Evolutionary conservation across 2,113 vertebrate species (phyloP), one percentile per base, ranked within the genome.

Genomic region (Upupa epops): DNA sequence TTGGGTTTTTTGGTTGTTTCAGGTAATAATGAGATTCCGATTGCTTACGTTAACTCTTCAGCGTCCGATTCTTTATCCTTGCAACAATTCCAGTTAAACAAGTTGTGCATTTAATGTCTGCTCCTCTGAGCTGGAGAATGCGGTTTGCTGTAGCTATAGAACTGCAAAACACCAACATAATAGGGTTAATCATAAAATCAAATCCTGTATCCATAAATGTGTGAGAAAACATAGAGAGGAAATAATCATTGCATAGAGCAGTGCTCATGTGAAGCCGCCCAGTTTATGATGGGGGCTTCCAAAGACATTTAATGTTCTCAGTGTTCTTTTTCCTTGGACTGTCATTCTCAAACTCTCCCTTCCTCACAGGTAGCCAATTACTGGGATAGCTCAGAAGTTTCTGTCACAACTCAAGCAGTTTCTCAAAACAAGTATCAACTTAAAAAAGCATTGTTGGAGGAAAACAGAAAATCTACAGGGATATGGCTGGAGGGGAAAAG

Each of bases 371-470:
- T 34, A 75, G 59, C 92, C 95, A 92, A 86, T 96, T 96, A 96
- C 82, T 51, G 40, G 63, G 37, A 61, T 58, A 90, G 59, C 75
- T 92, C 81, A 75, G 85, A 91, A 94, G 79, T 90, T 95, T 81
- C 92, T 95, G 93, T 95, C 96, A 91, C 91, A 83, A 70, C 80
- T 93, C 4, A 6, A 70, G 81, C 69, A 87, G 88, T 79, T 91
- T 92, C 89, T 91, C 83, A 89, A 94, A 96, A 94, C 73, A 94
- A 70, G 65, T 52, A 91, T 89, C 83, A 61, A 59, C 71, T 96
- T 95, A 86, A 93, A 94, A 95, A 95, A 93, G 74, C 51, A 45
- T 18, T 32, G 85, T 63, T 1, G 31, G 70, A 83, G 72, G 86
- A 89, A 92, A 82, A 6, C 0, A 6, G 78, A 82, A 78, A 90